Evolutionary conservation across 2,113 vertebrate species (phyloP).

Genomic region (Ceyx margarethae): DNA sequence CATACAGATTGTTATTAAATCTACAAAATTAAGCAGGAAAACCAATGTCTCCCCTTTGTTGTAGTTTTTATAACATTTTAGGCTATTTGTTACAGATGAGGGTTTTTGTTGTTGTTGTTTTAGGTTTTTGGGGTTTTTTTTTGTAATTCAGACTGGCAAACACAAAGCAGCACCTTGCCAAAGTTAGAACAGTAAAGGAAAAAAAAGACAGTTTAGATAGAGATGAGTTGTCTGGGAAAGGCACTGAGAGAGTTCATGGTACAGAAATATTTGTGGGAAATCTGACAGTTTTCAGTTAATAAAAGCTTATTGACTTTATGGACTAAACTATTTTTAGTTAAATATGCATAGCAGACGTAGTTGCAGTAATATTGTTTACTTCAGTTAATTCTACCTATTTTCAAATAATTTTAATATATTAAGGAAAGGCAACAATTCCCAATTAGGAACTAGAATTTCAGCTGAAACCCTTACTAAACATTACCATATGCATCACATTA

Average conservation of each 20-base stretch:
- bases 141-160: neutral
- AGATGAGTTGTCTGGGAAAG: neutral
- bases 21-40: neutral
- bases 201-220: neutral
- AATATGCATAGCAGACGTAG: neutral
- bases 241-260: neutral
- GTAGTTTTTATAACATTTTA: neutral
- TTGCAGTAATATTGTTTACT: neutral
- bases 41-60: neutral
- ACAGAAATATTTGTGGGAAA: neutral
- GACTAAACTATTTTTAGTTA: neutral
- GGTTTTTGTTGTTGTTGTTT: neutral
- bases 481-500: neutral
- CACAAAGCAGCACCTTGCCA: neutral
- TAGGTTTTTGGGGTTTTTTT: neutral
- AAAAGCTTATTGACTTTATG: neutral
- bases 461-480: conserved; percentile 7
- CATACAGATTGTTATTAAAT: neutral
- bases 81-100: neutral
- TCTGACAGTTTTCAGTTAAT: neutral
- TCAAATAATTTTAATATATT: neutral
- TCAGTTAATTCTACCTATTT: neutral
- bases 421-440: neutral
- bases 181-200: neutral
- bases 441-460: neutral